These are phyloP conservation scores for Eulemur coronatus DNA, from an alignment of 2,797 vertebrate genomes.

Conservation along the genomic window DNA sequence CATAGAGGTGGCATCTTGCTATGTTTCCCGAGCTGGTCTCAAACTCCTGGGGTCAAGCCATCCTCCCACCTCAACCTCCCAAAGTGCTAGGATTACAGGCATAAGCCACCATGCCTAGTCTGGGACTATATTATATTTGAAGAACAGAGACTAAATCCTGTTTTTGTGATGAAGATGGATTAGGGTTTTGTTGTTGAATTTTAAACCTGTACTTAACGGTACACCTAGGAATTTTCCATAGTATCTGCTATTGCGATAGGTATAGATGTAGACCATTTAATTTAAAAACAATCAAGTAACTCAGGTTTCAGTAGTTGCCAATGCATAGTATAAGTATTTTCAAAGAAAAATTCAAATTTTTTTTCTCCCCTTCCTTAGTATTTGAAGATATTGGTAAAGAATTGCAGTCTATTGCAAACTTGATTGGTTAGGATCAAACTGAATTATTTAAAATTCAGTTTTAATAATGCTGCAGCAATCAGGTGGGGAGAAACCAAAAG, in stretches of 20 bases:
- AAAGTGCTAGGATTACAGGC: neutral
- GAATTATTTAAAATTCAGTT: conserved; percentile 23
- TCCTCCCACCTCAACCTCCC: neutral
- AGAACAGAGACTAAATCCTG: conserved; percentile 27
- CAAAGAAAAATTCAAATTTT: conserved; percentile 24
- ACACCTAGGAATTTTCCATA: conserved; percentile 58
- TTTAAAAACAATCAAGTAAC: conserved; percentile 64
- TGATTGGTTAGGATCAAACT: neutral
- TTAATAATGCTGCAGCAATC: neutral
- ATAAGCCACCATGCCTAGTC: neutral
- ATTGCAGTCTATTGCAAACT: neutral
- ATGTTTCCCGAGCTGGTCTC: neutral
- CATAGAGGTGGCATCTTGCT: neutral
- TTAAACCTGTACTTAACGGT: conserved; percentile 59
- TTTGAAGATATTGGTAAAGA: neutral
- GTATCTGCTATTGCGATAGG: neutral
- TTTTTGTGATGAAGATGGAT: neutral
- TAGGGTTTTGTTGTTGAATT: neutral
- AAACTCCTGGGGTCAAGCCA: neutral
- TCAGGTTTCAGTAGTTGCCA: conserved; percentile 47
- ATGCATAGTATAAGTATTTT: conserved; percentile 29
- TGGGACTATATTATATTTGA: neutral
- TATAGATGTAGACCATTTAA: conserved; percentile 66
- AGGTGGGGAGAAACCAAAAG: neutral
- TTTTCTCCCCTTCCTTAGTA: neutral